These are phyloP conservation scores for Myxocyprinus asiaticus DNA, from an alignment of 2,113 vertebrate genomes.

Conservation along the genomic window DNA sequence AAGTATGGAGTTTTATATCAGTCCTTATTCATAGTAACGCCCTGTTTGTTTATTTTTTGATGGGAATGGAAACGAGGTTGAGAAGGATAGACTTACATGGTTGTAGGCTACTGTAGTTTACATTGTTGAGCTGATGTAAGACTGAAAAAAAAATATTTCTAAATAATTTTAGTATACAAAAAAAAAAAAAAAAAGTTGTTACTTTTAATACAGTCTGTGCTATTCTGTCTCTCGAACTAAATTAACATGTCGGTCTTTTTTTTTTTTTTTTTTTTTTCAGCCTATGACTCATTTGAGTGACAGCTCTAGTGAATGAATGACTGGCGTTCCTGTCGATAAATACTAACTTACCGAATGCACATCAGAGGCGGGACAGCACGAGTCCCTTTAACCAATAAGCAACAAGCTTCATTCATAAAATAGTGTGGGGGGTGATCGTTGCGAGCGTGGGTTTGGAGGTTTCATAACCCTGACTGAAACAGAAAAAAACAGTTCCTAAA, in stretches of 20 bases:
- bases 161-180: no score
- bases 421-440: conserved; percentile 66
- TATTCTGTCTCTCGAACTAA: neutral
- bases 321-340: conserved; percentile 57
- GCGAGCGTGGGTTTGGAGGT: conserved; percentile 70
- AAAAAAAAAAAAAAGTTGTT: no score
- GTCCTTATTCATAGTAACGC: no score
- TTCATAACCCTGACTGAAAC: conserved; percentile 76
- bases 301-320: conserved; percentile 58
- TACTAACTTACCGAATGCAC: conserved; percentile 28
- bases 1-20: neutral
- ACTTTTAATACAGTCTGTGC: no score
- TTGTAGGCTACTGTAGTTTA: no score
- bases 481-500: conserved; percentile 68
- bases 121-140: no score
- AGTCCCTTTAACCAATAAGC: conserved; percentile 63
- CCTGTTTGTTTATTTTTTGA: no score
- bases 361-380: conserved; percentile 59
- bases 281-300: conserved; percentile 63
- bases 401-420: conserved; percentile 78
- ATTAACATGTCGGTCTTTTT: neutral
- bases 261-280: no score
- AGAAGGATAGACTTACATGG: no score
- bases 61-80: no score
- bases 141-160: no score